Percentiles rank a stretch among this genome's conserved stretches.
These are phyloP conservation scores for Sander vitreus DNA, from an alignment of 2,113 vertebrate species.

Conservation along the genomic window DNA sequence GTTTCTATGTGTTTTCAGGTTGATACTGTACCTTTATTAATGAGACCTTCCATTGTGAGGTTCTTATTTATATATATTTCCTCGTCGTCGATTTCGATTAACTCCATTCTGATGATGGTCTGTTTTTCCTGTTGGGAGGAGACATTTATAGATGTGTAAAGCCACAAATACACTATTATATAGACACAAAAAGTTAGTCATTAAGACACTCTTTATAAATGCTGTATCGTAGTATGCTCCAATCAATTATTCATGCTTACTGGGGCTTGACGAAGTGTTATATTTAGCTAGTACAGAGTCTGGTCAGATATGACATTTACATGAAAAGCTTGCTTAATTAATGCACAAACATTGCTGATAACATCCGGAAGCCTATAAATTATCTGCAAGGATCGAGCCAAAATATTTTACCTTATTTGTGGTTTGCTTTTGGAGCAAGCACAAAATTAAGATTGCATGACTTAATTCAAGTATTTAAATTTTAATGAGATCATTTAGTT, in stretches of 20 bases:
- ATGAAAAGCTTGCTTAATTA: background rate
- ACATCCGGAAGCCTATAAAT: background rate
- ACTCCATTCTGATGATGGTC: constrained; percentile 41
- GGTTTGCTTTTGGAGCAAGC: background rate
- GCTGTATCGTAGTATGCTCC: background rate
- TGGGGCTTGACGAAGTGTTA: background rate
- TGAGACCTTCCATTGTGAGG: constrained; percentile 1
- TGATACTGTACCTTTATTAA: constrained; percentile 38
- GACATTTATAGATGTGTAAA: background rate
- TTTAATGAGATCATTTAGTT: background rate
- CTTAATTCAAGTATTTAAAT: background rate
- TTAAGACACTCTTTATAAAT: too few relatives aligned
- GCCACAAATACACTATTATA: background rate
- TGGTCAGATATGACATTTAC: background rate
- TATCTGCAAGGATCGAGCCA: background rate
- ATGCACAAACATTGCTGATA: background rate
- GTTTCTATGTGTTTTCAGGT: background rate
- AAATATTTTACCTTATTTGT: background rate
- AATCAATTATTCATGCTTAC: background rate
- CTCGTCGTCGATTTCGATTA: constrained; percentile 56
- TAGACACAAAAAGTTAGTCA: background rate
- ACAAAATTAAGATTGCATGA: background rate
- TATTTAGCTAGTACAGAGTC: background rate
- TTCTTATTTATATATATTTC: background rate
- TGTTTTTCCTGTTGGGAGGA: background rate